These are phyloP conservation scores for Hesperophylax magnus DNA, from an alignment of 1,140 invertebrate species.

Conservation along the genomic window DNA sequence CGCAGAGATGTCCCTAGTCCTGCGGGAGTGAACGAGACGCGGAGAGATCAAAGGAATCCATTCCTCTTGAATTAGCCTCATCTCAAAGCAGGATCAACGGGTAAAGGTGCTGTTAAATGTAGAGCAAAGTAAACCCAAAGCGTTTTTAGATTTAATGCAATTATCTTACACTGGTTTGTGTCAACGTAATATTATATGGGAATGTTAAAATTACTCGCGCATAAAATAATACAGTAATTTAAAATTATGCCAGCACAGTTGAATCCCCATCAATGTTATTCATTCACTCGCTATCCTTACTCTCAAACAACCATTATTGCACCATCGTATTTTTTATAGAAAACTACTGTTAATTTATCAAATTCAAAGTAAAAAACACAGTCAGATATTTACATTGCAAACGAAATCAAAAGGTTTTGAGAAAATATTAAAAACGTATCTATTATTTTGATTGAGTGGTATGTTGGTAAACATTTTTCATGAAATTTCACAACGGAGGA, in stretches of 20 bases:
- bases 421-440: too few relatives aligned
- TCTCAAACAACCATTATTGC: too few relatives aligned
- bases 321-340: too few relatives aligned
- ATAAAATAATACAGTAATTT: not conserved
- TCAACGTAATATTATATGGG: not conserved
- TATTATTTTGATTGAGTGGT: not conserved
- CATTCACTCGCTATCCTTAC: too few relatives aligned
- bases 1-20: not conserved
- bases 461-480: not conserved
- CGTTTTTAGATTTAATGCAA: not conserved
- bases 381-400: too few relatives aligned
- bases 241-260: not conserved
- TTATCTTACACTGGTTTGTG: not conserved
- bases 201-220: not conserved
- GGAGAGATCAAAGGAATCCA: slow-evolving; percentile 18
- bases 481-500: not conserved
- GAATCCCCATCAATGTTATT: not conserved
- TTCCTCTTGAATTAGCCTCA: slow-evolving; percentile 34
- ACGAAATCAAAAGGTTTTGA: too few relatives aligned
- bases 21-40: slow-evolving; percentile 6
- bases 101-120: slow-evolving; percentile 6
- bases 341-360: too few relatives aligned
- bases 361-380: too few relatives aligned
- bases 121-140: not conserved
- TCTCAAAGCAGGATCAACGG: slow-evolving; percentile 5